Conservation (phyloP, 2,113 vertebrate species). For the Columba livia region DNA sequence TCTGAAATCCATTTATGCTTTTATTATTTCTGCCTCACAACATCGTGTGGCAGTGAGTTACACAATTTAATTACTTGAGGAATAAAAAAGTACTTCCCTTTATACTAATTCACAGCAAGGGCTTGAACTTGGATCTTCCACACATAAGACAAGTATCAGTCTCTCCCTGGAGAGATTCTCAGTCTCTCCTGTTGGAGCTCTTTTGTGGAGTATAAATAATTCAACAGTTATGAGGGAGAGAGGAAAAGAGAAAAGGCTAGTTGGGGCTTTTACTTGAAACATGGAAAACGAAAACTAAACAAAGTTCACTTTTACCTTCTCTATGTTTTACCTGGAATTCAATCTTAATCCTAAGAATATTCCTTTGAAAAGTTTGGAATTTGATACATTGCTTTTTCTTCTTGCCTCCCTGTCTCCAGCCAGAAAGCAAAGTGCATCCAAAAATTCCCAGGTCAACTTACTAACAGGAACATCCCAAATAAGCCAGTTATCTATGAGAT, state of each 20-base stretch:
- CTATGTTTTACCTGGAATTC: neutral
- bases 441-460: neutral
- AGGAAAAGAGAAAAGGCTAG: neutral
- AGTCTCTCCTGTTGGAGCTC: neutral
- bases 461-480: neutral
- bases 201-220: neutral
- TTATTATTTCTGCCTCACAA: conserved; percentile 60
- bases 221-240: neutral
- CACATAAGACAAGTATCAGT: neutral
- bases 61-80: conserved; percentile 34
- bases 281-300: neutral
- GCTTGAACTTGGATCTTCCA: conserved; percentile 40
- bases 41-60: conserved; percentile 44
- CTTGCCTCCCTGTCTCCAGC: neutral
- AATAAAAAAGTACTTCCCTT: conserved; percentile 53
- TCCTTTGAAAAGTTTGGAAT: neutral
- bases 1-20: conserved; percentile 3
- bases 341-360: neutral
- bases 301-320: neutral
- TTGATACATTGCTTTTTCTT: neutral
- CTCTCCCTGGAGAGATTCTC: conserved; percentile 7
- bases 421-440: neutral
- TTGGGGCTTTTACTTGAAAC: neutral
- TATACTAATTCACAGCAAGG: conserved; percentile 30
- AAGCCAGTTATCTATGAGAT: neutral